phyloP scores from a whole-genome alignment of 2,888 invertebrate genomes.

The Acleris laterana region DNA sequence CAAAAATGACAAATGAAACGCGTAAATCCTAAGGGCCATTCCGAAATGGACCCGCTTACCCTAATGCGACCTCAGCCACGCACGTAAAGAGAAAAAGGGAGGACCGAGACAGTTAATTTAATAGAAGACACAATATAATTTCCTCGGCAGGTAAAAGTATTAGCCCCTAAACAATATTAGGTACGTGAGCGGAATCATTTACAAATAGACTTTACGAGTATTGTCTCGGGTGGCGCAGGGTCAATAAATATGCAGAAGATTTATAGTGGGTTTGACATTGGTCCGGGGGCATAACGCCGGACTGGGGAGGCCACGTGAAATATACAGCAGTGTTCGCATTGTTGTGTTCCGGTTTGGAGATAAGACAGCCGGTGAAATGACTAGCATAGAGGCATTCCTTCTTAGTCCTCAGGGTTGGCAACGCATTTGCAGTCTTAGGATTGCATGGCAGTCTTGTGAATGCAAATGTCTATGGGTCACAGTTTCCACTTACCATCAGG shows the following conservation, averaged over 20 bases:
- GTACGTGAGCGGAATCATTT: constrained; percentile 66
- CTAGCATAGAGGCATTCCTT: no score
- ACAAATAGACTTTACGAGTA: constrained; percentile 58
- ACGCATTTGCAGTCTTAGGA: no score
- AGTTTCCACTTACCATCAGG: no score
- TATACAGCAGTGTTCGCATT: no score
- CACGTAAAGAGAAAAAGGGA: constrained; percentile 38
- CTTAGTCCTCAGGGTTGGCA: no score
- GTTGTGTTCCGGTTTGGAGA: no score
- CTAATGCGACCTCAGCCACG: constrained; percentile 26
- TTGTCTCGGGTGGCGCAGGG: constrained; percentile 27
- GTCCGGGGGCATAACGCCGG: neutral
- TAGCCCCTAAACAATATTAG: constrained; percentile 73
- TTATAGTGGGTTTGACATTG: neutral
- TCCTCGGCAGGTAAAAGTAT: constrained; percentile 70
- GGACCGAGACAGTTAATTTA: constrained; percentile 57
- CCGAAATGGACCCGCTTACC: constrained; percentile 21
- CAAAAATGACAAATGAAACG: constrained; percentile 35
- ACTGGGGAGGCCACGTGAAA: neutral
- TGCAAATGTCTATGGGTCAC: no score
- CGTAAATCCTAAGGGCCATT: constrained; percentile 30
- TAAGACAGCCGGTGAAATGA: no score
- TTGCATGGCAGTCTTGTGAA: no score
- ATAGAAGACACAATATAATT: constrained; percentile 68
- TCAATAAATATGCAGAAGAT: constrained; percentile 19